These are phyloP conservation scores for Blera fallax DNA, from an alignment of 2,888 invertebrate species.

Conservation along the genomic window DNA sequence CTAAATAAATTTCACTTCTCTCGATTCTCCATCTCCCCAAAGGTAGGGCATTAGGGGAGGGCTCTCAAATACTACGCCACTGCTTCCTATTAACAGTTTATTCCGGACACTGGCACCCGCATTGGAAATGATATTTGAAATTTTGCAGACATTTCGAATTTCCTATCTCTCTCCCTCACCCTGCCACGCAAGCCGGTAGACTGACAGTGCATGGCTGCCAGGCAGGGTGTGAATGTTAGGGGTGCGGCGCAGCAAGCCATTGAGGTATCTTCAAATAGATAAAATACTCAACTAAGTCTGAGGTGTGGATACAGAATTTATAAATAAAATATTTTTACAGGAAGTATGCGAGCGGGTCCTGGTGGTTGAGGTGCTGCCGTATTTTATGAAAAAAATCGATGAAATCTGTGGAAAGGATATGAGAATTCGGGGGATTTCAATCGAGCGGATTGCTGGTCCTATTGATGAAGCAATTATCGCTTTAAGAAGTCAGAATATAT, in stretches of 20 bases:
- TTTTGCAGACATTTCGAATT: conserved; percentile 17
- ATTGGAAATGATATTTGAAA: conserved; percentile 12
- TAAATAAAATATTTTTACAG: not conserved
- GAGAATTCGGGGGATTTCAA: too few relatives aligned
- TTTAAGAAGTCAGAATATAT: too few relatives aligned
- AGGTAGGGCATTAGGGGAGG: too few relatives aligned
- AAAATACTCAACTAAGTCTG: not conserved
- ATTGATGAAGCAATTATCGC: too few relatives aligned
- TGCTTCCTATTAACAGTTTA: not conserved
- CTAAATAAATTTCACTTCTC: not conserved
- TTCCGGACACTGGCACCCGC: not conserved
- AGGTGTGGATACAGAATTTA: not conserved
- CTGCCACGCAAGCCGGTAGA: not conserved
- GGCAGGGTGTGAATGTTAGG: not conserved
- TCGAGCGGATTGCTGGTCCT: too few relatives aligned
- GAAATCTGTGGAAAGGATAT: not conserved
- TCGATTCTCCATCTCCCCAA: too few relatives aligned
- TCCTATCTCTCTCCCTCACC: not conserved
- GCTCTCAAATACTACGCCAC: conserved; percentile 1
- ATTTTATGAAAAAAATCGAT: not conserved
- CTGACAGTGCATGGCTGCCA: not conserved
- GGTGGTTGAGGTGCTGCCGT: not conserved
- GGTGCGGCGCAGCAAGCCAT: too few relatives aligned
- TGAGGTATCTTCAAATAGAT: conserved; percentile 10
- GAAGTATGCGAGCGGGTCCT: not conserved